Base-by-base conservation (phyloP, 2,113 vertebrate genomes). In the Eptesicus fuscus region DNA sequence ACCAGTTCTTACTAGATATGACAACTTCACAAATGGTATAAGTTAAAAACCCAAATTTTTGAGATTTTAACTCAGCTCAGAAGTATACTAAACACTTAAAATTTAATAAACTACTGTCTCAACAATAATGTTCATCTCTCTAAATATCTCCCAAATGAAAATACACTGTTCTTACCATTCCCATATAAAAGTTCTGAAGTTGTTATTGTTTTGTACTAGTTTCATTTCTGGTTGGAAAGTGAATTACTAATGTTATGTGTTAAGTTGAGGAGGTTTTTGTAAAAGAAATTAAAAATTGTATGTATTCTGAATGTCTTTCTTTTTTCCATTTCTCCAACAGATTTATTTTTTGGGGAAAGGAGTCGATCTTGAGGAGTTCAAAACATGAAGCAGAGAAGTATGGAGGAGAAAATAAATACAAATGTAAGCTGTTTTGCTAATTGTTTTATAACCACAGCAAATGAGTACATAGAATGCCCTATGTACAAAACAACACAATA, bases 231-330 rank as follows among this genome's bases (percentile, higher is more conserved):
- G 69, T 85, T 86, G 4, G 3, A 76, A 94, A 95, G 47, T 84
- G 63, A 94, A 25, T 87, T 85, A 73, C 37, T 96, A 35, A 91
- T 4, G 49, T 97, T 91, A 82, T 93, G 47, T 44, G 73, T 89
- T 89, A 73, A 96, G 70, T 59, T 89, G 95, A 97, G 93, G 71
- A 93, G 76, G 94, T 96, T 92, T 97, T 97, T 97, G 69, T 77
- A 85, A 76, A 94, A 86, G 11, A 79, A 87, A 93, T 67, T 32
- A 80, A 94, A 85, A 84, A 70, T 42, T 17, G 1, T 17, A n/a
- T 47, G 3, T 78, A 78, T 53, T 32, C 28, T 30, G 22, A 80
- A 96, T 84, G 17, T 13, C 22, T 93, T 86, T 88, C 61, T 14
- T 63, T 32, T n/a, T 32, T 17, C 7, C 30, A 16, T 8, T 67